These are phyloP conservation scores for Latheticus oryzae DNA, from an alignment of 2,888 invertebrate genomes.

Conservation along the genomic window DNA sequence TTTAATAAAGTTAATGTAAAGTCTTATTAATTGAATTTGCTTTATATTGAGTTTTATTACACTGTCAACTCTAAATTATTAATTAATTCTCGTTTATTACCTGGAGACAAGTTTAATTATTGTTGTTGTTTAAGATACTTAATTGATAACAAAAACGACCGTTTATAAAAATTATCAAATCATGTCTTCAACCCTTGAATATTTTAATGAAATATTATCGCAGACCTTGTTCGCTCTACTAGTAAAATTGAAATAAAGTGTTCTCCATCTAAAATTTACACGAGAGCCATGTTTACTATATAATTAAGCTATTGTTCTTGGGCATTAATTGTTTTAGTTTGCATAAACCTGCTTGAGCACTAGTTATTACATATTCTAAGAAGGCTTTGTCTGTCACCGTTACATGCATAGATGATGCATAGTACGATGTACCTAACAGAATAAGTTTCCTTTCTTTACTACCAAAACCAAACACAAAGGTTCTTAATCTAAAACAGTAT, in stretches of 20 bases:
- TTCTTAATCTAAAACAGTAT: conserved; percentile 1
- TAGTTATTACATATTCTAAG: conserved; percentile 41
- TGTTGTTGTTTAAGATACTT: conserved; percentile 15
- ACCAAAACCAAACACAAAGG: conserved; percentile 5
- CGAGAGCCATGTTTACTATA: conserved; percentile 39
- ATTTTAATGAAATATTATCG: conserved; percentile 20
- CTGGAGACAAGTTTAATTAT: conserved; percentile 32
- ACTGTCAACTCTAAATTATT: conserved; percentile 25
- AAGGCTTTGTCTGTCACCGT: conserved; percentile 41
- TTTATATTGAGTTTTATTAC: conserved; percentile 34
- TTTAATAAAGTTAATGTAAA: conserved; percentile 35
- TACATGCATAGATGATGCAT: conserved; percentile 38
- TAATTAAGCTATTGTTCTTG: conserved; percentile 42
- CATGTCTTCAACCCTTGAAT: conserved; percentile 1
- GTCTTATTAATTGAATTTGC: conserved; percentile 32
- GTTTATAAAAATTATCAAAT: conserved; percentile 20
- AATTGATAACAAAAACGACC: conserved; percentile 18
- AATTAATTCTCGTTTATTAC: conserved; percentile 30
- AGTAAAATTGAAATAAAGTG: conserved; percentile 37
- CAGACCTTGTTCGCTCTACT: conserved; percentile 5
- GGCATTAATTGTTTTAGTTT: conserved; percentile 43
- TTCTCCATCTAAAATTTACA: conserved; percentile 38
- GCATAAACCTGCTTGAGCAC: conserved; percentile 42
- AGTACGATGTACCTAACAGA: conserved; percentile 13
- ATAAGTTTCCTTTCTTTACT: conserved; percentile 20